Conservation (phyloP, 2,888 invertebrate genomes). For the Bellardia bayeri region DNA sequence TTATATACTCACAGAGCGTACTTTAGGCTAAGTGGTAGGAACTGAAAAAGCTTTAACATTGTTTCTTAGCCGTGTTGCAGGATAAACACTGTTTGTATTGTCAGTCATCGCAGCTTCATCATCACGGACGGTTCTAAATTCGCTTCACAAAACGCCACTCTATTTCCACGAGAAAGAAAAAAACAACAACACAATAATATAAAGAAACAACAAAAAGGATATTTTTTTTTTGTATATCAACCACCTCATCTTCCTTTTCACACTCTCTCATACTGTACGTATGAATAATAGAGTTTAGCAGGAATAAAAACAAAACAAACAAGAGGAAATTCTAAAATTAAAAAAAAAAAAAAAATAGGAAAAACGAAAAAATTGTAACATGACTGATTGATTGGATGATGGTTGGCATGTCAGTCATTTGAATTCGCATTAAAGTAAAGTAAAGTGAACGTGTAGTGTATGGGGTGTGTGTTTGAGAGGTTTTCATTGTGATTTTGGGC, state of each 20-base stretch:
- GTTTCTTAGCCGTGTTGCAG: not conserved
- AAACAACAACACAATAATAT: conserved; percentile 3
- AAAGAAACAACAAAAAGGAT: conserved; percentile 56
- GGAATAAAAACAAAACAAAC: conserved; percentile 24
- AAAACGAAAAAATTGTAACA: conserved; percentile 34
- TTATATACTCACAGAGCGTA: conserved; percentile 1
- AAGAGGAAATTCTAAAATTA: conserved; percentile 29
- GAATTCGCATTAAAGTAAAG: conserved; percentile 8
- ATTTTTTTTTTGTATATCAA: conserved; percentile 52
- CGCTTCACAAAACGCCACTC: conserved; percentile 63
- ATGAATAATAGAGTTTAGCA: conserved; percentile 44
- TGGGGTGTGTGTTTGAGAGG: not conserved
- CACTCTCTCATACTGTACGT: conserved; percentile 25
- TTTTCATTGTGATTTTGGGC: not conserved
- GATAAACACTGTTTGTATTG: conserved; percentile 42
- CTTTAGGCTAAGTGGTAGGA: conserved; percentile 19
- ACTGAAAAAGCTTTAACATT: conserved; percentile 51
- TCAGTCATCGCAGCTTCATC: conserved; percentile 77
- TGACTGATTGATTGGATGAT: conserved; percentile 60
- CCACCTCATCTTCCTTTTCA: conserved; percentile 35
- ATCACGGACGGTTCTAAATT: conserved; percentile 74
- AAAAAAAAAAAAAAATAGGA: conserved; percentile 51
- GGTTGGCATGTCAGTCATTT: conserved; percentile 48
- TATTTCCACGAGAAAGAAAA: conserved; percentile 18
- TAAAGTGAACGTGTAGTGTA: conserved; percentile 34